Evolutionary conservation across 2,113 vertebrate genomes (phyloP).

Genomic region (Grammatotria lemairii): DNA sequence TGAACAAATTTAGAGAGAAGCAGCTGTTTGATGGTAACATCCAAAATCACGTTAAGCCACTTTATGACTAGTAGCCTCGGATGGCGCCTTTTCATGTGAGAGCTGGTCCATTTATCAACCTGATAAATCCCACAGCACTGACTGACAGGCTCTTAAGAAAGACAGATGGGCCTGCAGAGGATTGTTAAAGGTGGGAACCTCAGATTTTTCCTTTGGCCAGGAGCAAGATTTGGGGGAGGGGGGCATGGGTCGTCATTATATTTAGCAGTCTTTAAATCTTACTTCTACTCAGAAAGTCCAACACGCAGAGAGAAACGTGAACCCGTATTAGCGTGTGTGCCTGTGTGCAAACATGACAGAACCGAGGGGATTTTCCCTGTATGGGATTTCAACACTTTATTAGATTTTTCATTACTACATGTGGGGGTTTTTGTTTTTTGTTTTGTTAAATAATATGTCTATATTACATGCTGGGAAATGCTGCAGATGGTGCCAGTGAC

Average conservation of each 20-base stretch:
- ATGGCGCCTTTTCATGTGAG: slow-evolving; percentile 12
- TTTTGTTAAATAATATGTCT: slow-evolving; percentile 15
- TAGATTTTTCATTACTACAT: not conserved
- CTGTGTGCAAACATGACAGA: not conserved
- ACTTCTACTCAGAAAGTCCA: not conserved
- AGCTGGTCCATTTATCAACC: slow-evolving; percentile 24
- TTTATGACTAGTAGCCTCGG: not conserved
- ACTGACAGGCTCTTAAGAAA: slow-evolving; percentile 49
- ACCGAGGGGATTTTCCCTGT: not conserved
- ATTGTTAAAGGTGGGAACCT: slow-evolving; percentile 27
- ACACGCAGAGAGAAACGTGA: not conserved
- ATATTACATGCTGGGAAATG: slow-evolving; percentile 17
- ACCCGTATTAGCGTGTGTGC: not conserved
- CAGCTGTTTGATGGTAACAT: not conserved
- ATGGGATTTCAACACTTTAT: slow-evolving; percentile 25
- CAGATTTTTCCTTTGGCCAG: not conserved
- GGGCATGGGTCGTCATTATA: not conserved
- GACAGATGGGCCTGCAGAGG: slow-evolving; percentile 45
- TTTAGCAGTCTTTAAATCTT: slow-evolving; percentile 26
- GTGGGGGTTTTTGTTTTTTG: not conserved
- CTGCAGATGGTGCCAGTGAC: slow-evolving; percentile 11
- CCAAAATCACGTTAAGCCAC: not conserved
- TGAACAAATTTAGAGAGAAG: not conserved
- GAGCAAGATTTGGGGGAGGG: not conserved
- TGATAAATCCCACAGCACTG: slow-evolving; percentile 34